Evolutionary conservation across 2,888 invertebrate species (phyloP).

Genomic region (Neuroscelio doddi): DNA sequence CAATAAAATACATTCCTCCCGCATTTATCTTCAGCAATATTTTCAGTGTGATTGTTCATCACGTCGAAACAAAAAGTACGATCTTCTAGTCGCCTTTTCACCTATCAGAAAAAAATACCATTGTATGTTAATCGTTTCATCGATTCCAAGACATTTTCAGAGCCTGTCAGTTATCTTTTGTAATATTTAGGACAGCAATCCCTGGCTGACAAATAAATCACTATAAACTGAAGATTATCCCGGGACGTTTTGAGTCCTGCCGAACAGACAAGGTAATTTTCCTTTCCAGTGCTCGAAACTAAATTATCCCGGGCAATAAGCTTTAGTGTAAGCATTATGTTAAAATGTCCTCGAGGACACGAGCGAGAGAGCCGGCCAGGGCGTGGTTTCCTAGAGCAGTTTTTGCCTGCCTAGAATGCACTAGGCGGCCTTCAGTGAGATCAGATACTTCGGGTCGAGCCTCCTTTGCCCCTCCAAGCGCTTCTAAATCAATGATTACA

Average conservation of each 20-base stretch:
- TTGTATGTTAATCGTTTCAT: conserved; percentile 38
- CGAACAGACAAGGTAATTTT: no score
- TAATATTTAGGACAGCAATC: no score
- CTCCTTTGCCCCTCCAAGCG: conserved; percentile 6
- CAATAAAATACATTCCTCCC: conserved; percentile 19
- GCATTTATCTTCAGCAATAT: conserved; percentile 17
- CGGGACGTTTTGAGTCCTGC: no score
- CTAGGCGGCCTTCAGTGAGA: conserved; percentile 68
- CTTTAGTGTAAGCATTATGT: conserved; percentile 44
- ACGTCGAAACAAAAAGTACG: no score
- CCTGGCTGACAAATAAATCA: no score
- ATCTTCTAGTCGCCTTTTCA: no score
- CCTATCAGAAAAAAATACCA: no score
- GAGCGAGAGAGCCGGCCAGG: conserved; percentile 59
- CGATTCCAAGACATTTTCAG: no score
- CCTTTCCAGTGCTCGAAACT: conserved; percentile 13
- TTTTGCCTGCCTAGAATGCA: conserved; percentile 67
- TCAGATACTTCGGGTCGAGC: conserved; percentile 61
- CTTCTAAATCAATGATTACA: not conserved
- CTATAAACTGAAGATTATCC: no score
- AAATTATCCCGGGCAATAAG: conserved; percentile 40
- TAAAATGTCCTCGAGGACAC: conserved; percentile 66
- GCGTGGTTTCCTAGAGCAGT: conserved; percentile 70
- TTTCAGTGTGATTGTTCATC: not conserved
- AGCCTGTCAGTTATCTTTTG: no score